Conservation (phyloP, 2,888 invertebrate genomes). For the Tolmerus cingulatus region DNA sequence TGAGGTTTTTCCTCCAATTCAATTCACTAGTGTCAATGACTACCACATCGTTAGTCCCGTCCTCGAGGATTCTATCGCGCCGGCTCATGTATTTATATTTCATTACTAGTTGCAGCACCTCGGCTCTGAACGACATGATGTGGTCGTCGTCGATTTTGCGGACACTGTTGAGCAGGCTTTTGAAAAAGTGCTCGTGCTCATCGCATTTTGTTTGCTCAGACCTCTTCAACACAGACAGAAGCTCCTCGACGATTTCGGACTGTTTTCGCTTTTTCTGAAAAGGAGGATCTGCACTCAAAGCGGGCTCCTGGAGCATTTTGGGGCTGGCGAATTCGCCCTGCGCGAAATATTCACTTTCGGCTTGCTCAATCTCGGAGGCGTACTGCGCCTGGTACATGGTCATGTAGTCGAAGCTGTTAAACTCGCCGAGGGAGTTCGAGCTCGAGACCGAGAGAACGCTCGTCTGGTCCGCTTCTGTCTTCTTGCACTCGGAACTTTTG, state of each 20-base stretch:
- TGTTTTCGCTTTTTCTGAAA: slow-evolving; percentile 26
- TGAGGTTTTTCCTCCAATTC: slow-evolving; percentile 51
- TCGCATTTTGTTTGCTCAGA: slow-evolving; percentile 40
- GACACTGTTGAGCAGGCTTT: slow-evolving; percentile 50
- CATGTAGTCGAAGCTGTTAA: slow-evolving; percentile 44
- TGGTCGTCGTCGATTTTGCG: slow-evolving; percentile 50
- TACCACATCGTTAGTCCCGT: slow-evolving; percentile 46
- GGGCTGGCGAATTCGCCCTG: background rate
- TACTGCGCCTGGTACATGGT: slow-evolving; percentile 41
- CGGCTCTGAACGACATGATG: slow-evolving; percentile 51
- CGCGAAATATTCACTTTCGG: background rate
- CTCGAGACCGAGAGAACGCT: slow-evolving; percentile 15
- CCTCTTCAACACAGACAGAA: slow-evolving; percentile 38
- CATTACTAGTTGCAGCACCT: slow-evolving; percentile 50
- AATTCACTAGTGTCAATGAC: slow-evolving; percentile 50
- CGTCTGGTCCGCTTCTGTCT: background rate
- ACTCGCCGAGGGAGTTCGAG: slow-evolving; percentile 20
- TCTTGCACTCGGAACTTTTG: background rate
- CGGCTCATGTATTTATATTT: slow-evolving; percentile 51
- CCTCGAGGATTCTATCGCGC: slow-evolving; percentile 10
- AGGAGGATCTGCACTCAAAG: background rate
- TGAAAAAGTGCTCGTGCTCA: slow-evolving; percentile 52
- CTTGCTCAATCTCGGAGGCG: slow-evolving; percentile 9
- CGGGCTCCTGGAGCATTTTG: slow-evolving; percentile 4
- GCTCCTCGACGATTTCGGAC: slow-evolving; percentile 37